A percentile compares a stretch with the other conserved stretches of the same genome.
phyloP scores from a whole-genome alignment of 2,888 invertebrate species.

The Watsonalla binaria region DNA sequence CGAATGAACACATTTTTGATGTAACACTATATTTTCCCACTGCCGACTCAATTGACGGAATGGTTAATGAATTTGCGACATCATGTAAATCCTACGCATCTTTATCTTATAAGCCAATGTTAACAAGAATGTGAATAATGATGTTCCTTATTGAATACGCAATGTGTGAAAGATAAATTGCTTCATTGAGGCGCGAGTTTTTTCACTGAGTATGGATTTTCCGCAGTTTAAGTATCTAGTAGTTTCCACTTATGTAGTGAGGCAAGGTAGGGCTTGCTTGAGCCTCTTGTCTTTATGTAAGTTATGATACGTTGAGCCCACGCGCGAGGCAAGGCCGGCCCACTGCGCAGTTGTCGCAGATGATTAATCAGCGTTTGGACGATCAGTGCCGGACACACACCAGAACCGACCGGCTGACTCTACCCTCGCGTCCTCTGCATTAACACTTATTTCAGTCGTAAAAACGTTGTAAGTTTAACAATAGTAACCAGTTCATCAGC shows the following conservation, averaged over 20 bases:
- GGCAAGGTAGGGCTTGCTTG: slow-evolving; percentile 39
- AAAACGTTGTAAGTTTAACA: background rate
- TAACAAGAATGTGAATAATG: too few species aligned
- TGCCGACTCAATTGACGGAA: too few species aligned
- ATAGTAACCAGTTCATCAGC: background rate
- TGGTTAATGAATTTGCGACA: too few species aligned
- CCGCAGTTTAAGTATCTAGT: slow-evolving; percentile 7
- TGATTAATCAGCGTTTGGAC: slow-evolving; percentile 66
- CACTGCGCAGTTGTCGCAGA: slow-evolving; percentile 70
- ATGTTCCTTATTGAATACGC: background rate
- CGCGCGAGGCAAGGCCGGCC: slow-evolving; percentile 62
- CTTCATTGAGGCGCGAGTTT: background rate
- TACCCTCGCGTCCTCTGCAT: slow-evolving; percentile 19
- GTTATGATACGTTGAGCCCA: slow-evolving; percentile 65
- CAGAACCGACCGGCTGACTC: slow-evolving; percentile 44
- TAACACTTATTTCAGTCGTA: background rate
- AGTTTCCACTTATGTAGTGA: slow-evolving; percentile 11
- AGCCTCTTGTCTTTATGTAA: slow-evolving; percentile 41
- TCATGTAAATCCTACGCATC: background rate
- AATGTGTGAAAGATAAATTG: background rate
- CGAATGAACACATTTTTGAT: too few species aligned
- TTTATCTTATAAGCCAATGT: background rate
- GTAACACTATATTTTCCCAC: too few species aligned
- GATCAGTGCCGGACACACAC: slow-evolving; percentile 68
- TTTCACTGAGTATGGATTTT: slow-evolving; percentile 1